Base-by-base conservation (phyloP, 2,113 vertebrate genomes). In the Ophiodon elongatus region DNA sequence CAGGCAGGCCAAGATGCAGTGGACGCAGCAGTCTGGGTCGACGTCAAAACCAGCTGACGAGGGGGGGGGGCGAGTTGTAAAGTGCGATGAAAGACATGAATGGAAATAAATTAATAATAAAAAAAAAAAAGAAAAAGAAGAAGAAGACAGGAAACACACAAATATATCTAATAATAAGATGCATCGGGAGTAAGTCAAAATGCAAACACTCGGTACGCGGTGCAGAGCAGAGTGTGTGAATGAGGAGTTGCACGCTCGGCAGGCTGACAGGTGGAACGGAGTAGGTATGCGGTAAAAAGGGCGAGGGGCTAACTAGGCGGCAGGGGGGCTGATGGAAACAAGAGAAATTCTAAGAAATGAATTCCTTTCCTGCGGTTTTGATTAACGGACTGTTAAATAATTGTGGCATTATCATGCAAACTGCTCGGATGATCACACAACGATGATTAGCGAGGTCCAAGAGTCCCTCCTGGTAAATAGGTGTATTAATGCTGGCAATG, bases 1-100 rank as follows among this genome's bases (percentile, higher is more conserved):
- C 90, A 99, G 95, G 94, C 98, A 99, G n/a, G 98, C 97, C 94
- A 99, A 92, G 96, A 99, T 97, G 92, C 97, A 99, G 95, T 99
- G 98, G 89, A 99, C 98, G 27, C 97, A 99, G 93, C 98, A 98
- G 93, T 98, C 98, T 99, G 96, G 0, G 29, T 82, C 73, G 23
- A 74, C 25, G n/a, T 63, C 60, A 9, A 57, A 73, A 80, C 8
- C 81, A 64, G 63, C 39, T 31, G 84, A 66, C 13, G 39, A 47
- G 63, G n/a, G n/a, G n/a, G n/a, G n/a, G n/a, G n/a, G n/a, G n/a
- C n/a, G n/a, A n/a, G n/a, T n/a, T n/a, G n/a, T n/a, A n/a, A n/a
- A n/a, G n/a, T n/a, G n/a, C n/a, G n/a, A n/a, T n/a, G n/a, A n/a
- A n/a, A n/a, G n/a, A n/a, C n/a, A 14, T 47, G 29, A 78, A 73